These are phyloP conservation scores for Physocephala rufipes DNA, from an alignment of 2,888 invertebrate genomes.

Conservation along the genomic window DNA sequence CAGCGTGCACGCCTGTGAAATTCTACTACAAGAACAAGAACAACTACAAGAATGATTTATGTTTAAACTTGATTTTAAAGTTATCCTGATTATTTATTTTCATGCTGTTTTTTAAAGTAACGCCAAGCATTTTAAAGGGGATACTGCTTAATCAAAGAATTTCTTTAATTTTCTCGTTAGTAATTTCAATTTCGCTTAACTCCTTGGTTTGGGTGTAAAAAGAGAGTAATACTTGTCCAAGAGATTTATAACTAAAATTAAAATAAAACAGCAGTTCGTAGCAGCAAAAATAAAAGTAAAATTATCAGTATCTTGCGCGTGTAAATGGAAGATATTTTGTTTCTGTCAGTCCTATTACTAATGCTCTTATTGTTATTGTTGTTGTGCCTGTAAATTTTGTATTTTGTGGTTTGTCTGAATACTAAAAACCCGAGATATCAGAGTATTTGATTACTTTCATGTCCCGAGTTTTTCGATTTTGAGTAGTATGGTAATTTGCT, in stretches of 20 bases:
- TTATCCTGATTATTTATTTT: too few relatives aligned
- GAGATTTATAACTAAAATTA: neutral
- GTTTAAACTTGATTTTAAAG: too few relatives aligned
- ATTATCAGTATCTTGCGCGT: neutral
- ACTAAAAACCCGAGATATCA: slow-evolving; percentile 8
- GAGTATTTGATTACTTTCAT: slow-evolving; percentile 12
- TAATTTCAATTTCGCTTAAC: neutral
- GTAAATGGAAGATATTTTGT: slow-evolving; percentile 1
- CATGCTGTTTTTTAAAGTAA: too few relatives aligned
- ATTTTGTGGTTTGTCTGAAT: neutral
- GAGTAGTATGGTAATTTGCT: neutral
- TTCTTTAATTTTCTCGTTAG: neutral
- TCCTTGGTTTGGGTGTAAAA: neutral
- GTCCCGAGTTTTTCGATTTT: too few relatives aligned
- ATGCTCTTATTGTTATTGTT: slow-evolving; percentile 3
- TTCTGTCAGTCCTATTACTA: too few relatives aligned
- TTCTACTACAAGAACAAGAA: too few relatives aligned
- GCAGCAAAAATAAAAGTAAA: neutral
- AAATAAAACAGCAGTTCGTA: neutral
- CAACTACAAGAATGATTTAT: too few relatives aligned
- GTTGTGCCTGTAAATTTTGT: neutral
- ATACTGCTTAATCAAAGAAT: neutral
- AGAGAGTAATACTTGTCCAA: neutral
- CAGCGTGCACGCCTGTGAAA: too few relatives aligned
- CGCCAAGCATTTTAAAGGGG: too few relatives aligned